Conservation (phyloP, 2,113 vertebrate genomes). For the Oceanites oceanicus region DNA sequence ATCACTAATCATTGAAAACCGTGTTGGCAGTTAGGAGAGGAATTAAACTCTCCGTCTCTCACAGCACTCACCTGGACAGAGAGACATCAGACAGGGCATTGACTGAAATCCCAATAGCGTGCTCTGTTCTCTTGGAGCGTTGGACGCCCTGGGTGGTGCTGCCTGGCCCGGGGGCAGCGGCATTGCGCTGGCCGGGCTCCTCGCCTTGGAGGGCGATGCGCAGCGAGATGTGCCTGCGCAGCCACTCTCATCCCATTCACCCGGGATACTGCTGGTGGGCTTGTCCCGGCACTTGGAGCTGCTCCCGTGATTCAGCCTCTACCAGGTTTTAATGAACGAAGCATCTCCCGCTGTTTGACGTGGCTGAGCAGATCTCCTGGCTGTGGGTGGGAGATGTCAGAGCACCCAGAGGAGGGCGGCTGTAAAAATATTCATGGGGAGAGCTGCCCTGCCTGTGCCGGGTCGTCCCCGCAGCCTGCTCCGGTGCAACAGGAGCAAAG, state of each 20-base stretch:
- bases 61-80: not conserved
- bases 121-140: not conserved
- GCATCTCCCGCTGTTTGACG: not conserved
- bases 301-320: not conserved
- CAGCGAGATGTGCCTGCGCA: not conserved
- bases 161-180: not conserved
- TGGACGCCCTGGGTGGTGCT: not conserved
- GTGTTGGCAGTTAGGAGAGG: not conserved
- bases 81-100: not conserved
- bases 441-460: not conserved
- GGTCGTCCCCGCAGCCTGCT: not conserved
- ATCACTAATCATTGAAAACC: not conserved
- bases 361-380: not conserved
- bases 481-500: not conserved
- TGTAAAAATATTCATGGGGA: not conserved
- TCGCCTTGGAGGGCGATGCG: not conserved
- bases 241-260: fast-evolving
- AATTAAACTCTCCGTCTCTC: not conserved
- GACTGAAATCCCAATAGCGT: no score
- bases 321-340: not conserved
- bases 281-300: not conserved
- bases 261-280: not conserved
- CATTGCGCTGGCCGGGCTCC: not conserved
- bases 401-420: not conserved
- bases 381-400: not conserved